phyloP scores from a whole-genome alignment of 2,888 invertebrate genomes.

The Pterostichus niger region DNA sequence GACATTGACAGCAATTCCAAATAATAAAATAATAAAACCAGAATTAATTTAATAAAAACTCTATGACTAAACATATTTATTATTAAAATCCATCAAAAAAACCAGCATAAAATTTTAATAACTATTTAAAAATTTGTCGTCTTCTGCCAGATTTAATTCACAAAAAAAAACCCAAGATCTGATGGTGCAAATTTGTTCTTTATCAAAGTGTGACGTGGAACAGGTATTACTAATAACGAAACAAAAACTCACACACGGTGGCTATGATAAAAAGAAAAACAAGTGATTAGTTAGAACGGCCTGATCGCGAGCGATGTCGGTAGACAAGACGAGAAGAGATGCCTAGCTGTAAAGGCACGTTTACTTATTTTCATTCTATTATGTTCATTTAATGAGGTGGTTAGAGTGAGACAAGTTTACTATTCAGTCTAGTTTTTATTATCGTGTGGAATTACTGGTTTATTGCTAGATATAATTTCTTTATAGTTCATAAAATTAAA shows the following conservation, averaged over 20 bases:
- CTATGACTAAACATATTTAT: background rate
- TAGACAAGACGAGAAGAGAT: too few relatives aligned
- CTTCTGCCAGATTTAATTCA: background rate
- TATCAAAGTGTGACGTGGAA: constrained; percentile 4
- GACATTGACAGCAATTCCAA: too few relatives aligned
- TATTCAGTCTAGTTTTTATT: constrained; percentile 32
- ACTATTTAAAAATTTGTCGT: background rate
- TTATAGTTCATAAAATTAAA: background rate
- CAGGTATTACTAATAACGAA: constrained; percentile 7
- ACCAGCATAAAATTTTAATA: background rate
- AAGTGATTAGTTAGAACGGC: background rate
- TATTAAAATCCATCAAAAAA: background rate
- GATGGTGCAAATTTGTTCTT: background rate
- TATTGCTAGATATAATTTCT: constrained; percentile 12
- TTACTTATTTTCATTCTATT: constrained; percentile 42
- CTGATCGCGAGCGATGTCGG: background rate
- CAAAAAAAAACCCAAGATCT: background rate
- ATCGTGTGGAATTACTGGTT: background rate
- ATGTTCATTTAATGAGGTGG: constrained; percentile 47
- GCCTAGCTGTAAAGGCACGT: background rate
- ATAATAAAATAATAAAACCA: background rate
- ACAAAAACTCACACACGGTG: constrained; percentile 26
- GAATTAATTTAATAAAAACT: background rate
- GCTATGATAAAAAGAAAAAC: background rate
- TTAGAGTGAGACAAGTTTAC: background rate